Evolutionary conservation across 2,113 vertebrate species (phyloP).

Genomic region (Clinocottus analis): DNA sequence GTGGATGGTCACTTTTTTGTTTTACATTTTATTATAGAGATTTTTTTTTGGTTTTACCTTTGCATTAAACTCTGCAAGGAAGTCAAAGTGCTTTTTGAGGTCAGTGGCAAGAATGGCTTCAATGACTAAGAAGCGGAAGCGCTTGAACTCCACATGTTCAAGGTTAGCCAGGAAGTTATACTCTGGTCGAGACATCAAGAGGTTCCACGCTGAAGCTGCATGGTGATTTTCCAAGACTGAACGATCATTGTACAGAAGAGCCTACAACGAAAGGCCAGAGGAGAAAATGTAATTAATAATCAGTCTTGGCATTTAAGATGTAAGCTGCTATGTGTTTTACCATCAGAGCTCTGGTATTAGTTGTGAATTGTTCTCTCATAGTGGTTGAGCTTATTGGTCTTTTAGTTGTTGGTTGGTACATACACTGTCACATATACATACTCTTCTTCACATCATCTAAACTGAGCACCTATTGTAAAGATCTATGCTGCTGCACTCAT

Average conservation of each 20-base stretch:
- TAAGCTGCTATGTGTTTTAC: background rate
- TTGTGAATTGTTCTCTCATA: background rate
- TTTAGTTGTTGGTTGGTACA: background rate
- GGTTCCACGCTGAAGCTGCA: slow-evolving; percentile 95
- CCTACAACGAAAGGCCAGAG: slow-evolving; percentile 75
- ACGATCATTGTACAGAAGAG: slow-evolving; percentile 96
- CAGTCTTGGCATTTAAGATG: background rate
- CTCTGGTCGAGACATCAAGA: slow-evolving; percentile 96
- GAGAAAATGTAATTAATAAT: background rate
- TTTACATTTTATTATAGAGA: background rate
- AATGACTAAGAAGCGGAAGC: slow-evolving; percentile 98
- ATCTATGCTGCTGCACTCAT: background rate
- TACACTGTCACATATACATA: background rate
- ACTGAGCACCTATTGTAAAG: background rate
- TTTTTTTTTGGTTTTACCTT: slow-evolving; percentile 95
- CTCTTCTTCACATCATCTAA: background rate
- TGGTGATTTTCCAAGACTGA: slow-evolving; percentile 98
- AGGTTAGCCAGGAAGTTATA: slow-evolving; percentile 96
- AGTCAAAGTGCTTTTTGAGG: slow-evolving; percentile 99
- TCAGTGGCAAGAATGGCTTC: slow-evolving; percentile 98
- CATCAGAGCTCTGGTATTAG: background rate
- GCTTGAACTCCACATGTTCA: slow-evolving; percentile 97
- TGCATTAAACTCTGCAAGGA: slow-evolving; percentile 95
- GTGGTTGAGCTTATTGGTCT: background rate
- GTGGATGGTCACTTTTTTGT: background rate